Percentiles rank a stretch among this genome's conserved stretches.
Evolutionary conservation across 2,888 invertebrate species (phyloP).

Genomic region (Piscicola geometra): DNA sequence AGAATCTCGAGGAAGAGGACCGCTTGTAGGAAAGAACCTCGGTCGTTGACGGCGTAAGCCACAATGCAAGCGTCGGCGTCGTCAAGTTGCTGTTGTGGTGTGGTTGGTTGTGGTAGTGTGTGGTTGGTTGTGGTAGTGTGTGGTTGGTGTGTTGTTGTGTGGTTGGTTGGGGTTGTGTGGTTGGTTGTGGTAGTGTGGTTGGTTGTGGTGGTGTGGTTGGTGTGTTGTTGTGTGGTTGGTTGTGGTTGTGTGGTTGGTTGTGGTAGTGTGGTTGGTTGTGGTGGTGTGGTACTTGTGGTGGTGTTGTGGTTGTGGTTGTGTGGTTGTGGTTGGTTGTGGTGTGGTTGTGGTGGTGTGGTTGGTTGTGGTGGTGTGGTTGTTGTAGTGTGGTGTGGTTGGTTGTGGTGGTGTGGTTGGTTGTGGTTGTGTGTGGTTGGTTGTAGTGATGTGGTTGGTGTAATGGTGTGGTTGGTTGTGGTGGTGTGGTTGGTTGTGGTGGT

Average conservation of each 20-base stretch:
- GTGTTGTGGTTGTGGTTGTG: constrained; percentile 5
- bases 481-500: constrained; percentile 1
- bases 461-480: constrained; percentile 2
- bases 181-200: not conserved
- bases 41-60: constrained; percentile 39
- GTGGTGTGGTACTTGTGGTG: not conserved
- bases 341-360: not conserved
- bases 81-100: constrained; percentile 22
- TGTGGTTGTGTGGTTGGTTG: constrained; percentile 3
- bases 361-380: not conserved
- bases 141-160: not conserved
- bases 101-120: not conserved
- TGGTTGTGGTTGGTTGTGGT: too few species aligned
- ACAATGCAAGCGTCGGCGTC: constrained; percentile 37
- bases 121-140: not conserved
- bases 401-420: not conserved
- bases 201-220: not conserved
- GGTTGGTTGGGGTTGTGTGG: constrained; percentile 12
- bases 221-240: not conserved
- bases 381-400: constrained; percentile 5
- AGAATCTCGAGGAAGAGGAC: constrained; percentile 28
- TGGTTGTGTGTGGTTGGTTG: constrained; percentile 2
- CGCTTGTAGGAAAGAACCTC: constrained; percentile 36
- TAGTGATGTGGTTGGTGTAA: not conserved
- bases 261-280: not conserved